Evolutionary conservation across 1,140 invertebrate genomes (phyloP), one percentile per base, ranked within the genome.

Genomic region (Helicoverpa armigera): DNA sequence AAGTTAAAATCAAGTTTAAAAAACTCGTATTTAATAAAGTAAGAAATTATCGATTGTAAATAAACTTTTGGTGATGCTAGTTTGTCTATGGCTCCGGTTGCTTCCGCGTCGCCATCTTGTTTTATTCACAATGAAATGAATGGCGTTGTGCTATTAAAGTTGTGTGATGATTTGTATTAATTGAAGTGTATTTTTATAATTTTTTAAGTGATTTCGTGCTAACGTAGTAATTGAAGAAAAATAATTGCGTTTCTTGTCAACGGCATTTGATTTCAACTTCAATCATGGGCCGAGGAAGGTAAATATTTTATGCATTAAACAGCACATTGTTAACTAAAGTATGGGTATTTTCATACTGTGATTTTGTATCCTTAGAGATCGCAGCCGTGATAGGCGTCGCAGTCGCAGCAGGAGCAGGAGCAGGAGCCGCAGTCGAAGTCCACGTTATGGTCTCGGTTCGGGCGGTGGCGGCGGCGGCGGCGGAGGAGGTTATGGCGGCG

Each of bases 401-500:
- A 93, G 90, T 82, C 87, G 94, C 7, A 92, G 84, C 79, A 86
- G 95, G 65, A 95, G 94, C 82, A 88, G 94, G 77, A 94, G 93
- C 73, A 90, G 94, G 74, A 95, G 93, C 54, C 91, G 94, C 16
- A 94, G 93, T 84, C 87, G 92, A 12, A 94, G 93, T 80, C 94
- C 91, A 63, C 88, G 93, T 23, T 92, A 92, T 82, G 93, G 94
- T 14, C 82, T 92, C 13, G 92, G 92, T 7, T 86, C 85, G 2
- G 83, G 86, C n/a, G 89, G 92, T 35, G 86, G 88, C n/a, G 87
- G 90, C 10, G 89, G 91, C 1, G 87, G 90, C 14, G 95, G 95
- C 2, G 92, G 95, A 29, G 95, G 95, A 29, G 95, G 95, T 35
- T 93, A 95, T 77, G 95, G 96, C 67, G 95, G 96, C 29, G 95